Evolutionary conservation across 1,140 invertebrate species (phyloP), one percentile per base, ranked within the genome.

Genomic region (Sitophilus oryzae): DNA sequence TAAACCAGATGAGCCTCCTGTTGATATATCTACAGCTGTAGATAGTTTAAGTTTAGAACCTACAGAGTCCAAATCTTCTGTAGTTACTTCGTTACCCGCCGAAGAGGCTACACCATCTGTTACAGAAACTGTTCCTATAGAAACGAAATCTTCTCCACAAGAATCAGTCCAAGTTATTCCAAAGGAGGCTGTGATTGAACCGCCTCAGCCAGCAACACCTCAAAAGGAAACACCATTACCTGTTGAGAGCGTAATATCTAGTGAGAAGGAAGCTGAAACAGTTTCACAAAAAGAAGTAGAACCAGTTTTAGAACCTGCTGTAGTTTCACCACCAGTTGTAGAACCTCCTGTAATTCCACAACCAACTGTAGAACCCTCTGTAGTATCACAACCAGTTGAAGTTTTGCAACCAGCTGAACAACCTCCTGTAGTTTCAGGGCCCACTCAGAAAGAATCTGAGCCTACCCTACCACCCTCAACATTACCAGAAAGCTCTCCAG

Each of bases 31-130:
- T 3, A n/a, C 3, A 36, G 36, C 45, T 23, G 9, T 36, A 35
- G 16, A 52, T 10, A 34, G 38, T 30, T 40, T 47, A 51, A 56
- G 35, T 36, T 61, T 61, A 23, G 58, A 62, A 22, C 54, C 25
- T 30, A 30, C 25, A 6, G 25, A 30, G 25, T 11, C 25, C 11
- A 11, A 30, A 30, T 30, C 25, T 6, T 11, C 5, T 5, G 25
- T 11, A 11, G 25, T 30, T 30, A 6, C 25, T 30, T 11, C 25
- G 25, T 5, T 6, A 30, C 25, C 25, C 11, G 11, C 11, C 11
- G 5, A 5, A 30, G 25, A 30, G 11, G 25, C 11, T 30, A 30
- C 25, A 6, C 5, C 5, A 30, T 6, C 25, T 30, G 25, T n/a
- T 3, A 10, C 41, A 18, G 41, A 43, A 18, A 16, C 20, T n/a